Conservation (phyloP, 1,140 invertebrate genomes). For the Macrotrachela quadricornifera region DNA sequence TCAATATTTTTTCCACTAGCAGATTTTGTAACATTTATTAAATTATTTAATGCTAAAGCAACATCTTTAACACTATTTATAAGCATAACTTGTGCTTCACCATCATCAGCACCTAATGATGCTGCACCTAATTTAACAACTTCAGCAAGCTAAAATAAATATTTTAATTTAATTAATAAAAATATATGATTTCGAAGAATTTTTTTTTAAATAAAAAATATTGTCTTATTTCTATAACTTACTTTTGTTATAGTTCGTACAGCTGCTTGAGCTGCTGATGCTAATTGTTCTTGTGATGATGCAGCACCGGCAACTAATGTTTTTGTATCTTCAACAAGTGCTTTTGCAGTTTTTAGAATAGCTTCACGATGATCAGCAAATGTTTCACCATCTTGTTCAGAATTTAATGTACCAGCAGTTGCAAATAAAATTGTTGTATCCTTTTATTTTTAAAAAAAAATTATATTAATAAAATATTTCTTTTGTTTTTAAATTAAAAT, state of each 20-base stretch:
- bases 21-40: conserved; percentile 84
- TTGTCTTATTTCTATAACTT: conserved; percentile 14
- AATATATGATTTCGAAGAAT: too few species aligned
- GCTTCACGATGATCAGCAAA: conserved; percentile 64
- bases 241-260: conserved; percentile 86
- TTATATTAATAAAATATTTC: not conserved
- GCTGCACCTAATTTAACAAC: conserved; percentile 89
- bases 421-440: conserved; percentile 99
- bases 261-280: conserved; percentile 81
- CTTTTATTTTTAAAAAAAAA: conserved; percentile 16
- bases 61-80: conserved; percentile 96
- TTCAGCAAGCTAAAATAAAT: conserved; percentile 72
- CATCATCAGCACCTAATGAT: conserved; percentile 71
- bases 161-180: too few species aligned
- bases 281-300: conserved; percentile 81
- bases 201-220: too few species aligned
- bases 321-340: conserved; percentile 95
- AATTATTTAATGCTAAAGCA: conserved; percentile 72
- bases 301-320: conserved; percentile 76
- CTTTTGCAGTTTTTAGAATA: conserved; percentile 91
- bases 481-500: not conserved
- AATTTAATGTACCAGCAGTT: conserved; percentile 80
- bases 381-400: conserved; percentile 62
- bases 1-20: conserved; percentile 68
- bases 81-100: conserved; percentile 83